phyloP scores from a whole-genome alignment of 2,888 invertebrate species.

The Cryptosula pallasiana region DNA sequence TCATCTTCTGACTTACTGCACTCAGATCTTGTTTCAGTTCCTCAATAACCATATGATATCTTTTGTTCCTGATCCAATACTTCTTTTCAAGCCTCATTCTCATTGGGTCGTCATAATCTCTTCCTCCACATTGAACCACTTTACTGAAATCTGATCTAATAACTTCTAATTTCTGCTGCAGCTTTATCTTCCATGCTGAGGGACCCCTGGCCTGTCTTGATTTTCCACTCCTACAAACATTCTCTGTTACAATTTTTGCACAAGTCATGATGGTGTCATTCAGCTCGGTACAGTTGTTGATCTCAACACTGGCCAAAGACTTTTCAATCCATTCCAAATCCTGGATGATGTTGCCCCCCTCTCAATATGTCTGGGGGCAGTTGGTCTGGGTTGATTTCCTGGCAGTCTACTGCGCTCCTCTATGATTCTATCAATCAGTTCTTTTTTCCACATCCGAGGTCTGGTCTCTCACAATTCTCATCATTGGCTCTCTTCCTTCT shows the following conservation, averaged over 20 bases:
- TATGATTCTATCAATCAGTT: neutral
- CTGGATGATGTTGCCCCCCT: neutral
- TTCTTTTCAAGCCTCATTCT: conserved; percentile 20
- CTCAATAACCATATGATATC: conserved; percentile 9
- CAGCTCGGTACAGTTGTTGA: neutral
- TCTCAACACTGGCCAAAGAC: neutral
- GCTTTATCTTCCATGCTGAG: neutral
- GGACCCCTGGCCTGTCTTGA: neutral
- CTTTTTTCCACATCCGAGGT: neutral
- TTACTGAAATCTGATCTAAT: neutral
- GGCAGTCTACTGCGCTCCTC: neutral
- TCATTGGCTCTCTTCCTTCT: too few relatives aligned
- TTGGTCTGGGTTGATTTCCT: neutral
- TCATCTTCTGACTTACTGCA: neutral
- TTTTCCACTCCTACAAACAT: neutral
- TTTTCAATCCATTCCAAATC: neutral
- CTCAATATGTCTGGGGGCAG: neutral
- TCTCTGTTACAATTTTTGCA: neutral
- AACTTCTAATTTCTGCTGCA: neutral
- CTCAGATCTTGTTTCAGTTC: conserved; percentile 10
- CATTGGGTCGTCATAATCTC: neutral
- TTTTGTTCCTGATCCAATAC: neutral
- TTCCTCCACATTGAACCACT: neutral
- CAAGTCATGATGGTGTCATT: neutral
- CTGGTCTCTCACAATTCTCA: neutral